These are phyloP conservation scores for Chinchilla lanigera DNA, from an alignment of 2,113 vertebrate species.

Conservation along the genomic window DNA sequence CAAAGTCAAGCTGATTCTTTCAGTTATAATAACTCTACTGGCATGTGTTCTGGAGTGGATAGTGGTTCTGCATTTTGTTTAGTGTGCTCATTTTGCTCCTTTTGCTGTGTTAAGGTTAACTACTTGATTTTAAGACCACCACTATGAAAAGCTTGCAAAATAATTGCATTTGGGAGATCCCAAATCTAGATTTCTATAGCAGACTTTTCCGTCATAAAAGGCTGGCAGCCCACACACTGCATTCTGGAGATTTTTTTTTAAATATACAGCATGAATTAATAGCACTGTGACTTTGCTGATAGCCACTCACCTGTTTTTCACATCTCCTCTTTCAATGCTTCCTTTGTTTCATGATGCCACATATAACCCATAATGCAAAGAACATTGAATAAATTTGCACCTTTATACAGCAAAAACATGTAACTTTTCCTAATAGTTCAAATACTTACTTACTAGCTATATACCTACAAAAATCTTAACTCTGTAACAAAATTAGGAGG, in stretches of 20 bases:
- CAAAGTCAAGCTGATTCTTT: neutral
- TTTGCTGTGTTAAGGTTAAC: neutral
- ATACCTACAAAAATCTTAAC: neutral
- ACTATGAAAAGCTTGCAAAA: neutral
- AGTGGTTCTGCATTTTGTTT: neutral
- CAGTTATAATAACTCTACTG: neutral
- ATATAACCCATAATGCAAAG: neutral
- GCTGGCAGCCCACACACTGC: neutral
- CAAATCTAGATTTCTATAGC: neutral
- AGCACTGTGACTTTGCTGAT: neutral
- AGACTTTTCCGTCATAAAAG: neutral
- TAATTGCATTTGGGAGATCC: neutral
- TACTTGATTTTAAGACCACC: neutral
- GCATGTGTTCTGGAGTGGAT: neutral
- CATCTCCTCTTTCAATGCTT: neutral
- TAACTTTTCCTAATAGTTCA: neutral
- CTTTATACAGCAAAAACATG: neutral
- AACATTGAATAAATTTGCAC: neutral
- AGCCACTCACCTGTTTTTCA: neutral
- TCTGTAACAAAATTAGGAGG: neutral
- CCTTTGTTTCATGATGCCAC: neutral
- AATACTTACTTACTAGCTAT: neutral
- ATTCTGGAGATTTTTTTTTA: neutral
- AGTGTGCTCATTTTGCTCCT: neutral
- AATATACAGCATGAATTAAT: neutral